Conservation (phyloP, 2,888 invertebrate genomes). For the Tenthredo distinguenda region DNA sequence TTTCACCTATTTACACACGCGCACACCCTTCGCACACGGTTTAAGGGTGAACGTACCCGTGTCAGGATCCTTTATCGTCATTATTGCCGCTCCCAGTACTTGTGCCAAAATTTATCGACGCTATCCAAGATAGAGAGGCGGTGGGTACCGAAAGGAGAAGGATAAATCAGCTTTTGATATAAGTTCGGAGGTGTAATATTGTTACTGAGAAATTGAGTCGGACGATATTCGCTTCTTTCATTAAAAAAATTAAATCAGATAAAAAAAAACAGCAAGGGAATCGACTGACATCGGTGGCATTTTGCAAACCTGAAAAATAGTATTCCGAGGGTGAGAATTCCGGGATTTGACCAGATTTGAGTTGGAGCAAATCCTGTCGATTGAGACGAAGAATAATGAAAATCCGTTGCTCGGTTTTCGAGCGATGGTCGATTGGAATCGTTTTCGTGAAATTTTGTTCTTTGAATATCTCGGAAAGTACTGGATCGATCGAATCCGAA, state of each 20-base stretch:
- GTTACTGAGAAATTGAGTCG: background rate
- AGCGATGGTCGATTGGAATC: no score
- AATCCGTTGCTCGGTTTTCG: no score
- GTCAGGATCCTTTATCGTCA: conserved; percentile 28
- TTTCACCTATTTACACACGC: background rate
- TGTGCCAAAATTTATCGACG: background rate
- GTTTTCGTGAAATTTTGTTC: no score
- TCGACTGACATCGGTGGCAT: no score
- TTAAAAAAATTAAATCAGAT: background rate
- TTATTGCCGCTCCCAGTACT: conserved; percentile 17
- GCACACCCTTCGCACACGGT: conserved; percentile 12
- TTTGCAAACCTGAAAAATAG: no score
- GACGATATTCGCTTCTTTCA: background rate
- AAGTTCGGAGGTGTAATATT: background rate
- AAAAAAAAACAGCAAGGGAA: no score
- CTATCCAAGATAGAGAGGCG: background rate
- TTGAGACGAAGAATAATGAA: no score
- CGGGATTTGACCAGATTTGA: no score
- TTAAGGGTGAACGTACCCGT: conserved; percentile 14
- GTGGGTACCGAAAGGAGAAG: background rate
- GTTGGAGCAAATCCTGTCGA: no score
- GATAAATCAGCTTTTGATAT: background rate
- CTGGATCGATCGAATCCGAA: no score
- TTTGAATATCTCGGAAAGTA: no score
- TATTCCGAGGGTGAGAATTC: no score